Percentiles rank a stretch among this genome's conserved stretches.
Conservation (phyloP, 2,797 vertebrate species). For the Steatocranus sp. region DNA sequence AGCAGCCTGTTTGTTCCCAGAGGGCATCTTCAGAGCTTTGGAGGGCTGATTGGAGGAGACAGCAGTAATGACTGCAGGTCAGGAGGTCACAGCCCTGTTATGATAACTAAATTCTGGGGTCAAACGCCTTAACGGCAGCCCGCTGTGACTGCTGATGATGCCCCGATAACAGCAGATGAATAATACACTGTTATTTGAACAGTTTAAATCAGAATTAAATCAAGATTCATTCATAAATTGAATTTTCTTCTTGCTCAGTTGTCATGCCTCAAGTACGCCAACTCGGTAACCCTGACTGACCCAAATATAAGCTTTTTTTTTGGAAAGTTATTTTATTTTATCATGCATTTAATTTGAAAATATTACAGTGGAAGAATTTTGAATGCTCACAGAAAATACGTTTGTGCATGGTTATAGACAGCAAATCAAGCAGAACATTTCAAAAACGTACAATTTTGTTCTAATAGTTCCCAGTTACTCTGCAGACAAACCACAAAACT, state of each 20-base stretch:
- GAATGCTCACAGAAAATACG: neutral
- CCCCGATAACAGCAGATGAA: constrained; percentile 37
- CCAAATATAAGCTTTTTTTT: neutral
- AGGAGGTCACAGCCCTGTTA: constrained; percentile 55
- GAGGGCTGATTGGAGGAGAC: constrained; percentile 55
- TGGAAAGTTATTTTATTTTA: neutral
- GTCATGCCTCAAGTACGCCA: neutral
- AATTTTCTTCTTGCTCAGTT: neutral
- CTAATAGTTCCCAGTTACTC: neutral
- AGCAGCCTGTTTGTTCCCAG: constrained; percentile 31
- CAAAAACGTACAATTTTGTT: neutral
- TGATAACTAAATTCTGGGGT: constrained; percentile 63
- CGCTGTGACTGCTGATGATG: constrained; percentile 24
- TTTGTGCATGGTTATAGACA: neutral
- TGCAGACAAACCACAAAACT: neutral
- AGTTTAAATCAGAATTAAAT: neutral
- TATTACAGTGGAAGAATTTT: neutral
- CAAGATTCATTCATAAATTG: neutral
- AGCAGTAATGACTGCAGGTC: constrained; percentile 60
- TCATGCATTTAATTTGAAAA: neutral
- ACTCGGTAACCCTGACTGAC: neutral
- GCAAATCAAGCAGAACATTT: neutral
- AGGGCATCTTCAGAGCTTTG: constrained; percentile 48
- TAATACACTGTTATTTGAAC: constrained; percentile 15
- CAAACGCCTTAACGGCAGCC: constrained; percentile 22